phyloP scores from a whole-genome alignment of 2,797 vertebrate genomes.

The Picus viridis region DNA sequence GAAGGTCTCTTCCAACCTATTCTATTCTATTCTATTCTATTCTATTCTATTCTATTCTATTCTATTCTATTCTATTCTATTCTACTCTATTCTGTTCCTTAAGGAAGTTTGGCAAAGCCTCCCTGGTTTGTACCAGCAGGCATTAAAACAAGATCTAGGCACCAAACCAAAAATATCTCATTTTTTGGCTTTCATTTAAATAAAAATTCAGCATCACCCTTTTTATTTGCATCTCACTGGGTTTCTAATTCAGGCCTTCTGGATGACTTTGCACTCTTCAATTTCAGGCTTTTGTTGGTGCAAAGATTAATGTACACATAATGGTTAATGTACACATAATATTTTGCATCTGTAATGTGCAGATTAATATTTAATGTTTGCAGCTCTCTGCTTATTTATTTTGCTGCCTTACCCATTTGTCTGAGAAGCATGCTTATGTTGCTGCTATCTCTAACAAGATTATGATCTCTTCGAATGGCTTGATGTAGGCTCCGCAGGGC shows the following conservation, averaged over 20 bases:
- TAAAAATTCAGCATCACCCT: not conserved
- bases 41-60: no score
- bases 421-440: not conserved
- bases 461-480: not conserved
- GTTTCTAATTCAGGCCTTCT: not conserved
- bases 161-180: not conserved
- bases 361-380: not conserved
- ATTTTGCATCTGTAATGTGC: not conserved
- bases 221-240: not conserved
- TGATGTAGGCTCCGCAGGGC: not conserved
- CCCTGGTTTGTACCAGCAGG: not conserved
- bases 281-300: not conserved
- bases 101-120: not conserved
- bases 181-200: not conserved
- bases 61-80: no score
- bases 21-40: no score
- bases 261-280: not conserved
- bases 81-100: not conserved
- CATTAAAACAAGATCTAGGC: not conserved
- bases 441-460: not conserved
- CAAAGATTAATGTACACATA: not conserved
- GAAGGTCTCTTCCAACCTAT: no score
- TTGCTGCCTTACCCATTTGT: not conserved
- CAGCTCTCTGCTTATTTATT: not conserved
- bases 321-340: not conserved